Conservation (phyloP, 2,113 vertebrate species). For the Rhegmatorhina hoffmannsi region DNA sequence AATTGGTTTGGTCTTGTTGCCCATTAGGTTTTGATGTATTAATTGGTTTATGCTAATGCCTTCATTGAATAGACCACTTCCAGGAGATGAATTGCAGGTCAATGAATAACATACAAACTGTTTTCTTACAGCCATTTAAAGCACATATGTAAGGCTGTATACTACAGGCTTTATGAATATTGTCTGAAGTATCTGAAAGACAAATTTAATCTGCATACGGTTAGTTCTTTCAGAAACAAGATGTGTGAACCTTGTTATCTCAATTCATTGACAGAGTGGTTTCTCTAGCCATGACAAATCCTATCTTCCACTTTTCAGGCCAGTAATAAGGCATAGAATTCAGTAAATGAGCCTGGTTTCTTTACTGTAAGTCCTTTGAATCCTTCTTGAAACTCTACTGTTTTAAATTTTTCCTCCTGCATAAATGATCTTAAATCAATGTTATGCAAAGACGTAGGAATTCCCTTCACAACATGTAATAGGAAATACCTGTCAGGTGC, state of each 20-base stretch:
- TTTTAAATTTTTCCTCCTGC: background rate
- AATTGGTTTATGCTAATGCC: background rate
- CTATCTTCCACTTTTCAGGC: background rate
- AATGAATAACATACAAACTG: background rate
- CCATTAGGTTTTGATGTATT: background rate
- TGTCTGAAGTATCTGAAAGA: background rate
- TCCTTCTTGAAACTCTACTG: background rate
- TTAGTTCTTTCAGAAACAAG: background rate
- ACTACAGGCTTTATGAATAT: background rate
- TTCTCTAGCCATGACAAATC: background rate
- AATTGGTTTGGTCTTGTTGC: background rate
- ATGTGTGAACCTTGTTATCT: background rate
- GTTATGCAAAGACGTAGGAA: background rate
- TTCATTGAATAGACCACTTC: background rate
- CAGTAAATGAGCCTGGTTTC: background rate
- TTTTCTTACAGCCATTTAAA: background rate
- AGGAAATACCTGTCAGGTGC: background rate
- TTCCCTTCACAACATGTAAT: background rate
- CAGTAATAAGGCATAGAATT: background rate
- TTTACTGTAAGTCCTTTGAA: background rate
- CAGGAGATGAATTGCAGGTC: background rate
- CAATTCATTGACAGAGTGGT: background rate
- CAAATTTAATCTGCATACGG: background rate
- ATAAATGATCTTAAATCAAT: background rate
- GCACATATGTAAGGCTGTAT: background rate